phyloP scores from a whole-genome alignment of 2,797 vertebrate species.

The Bufotes viridis region DNA sequence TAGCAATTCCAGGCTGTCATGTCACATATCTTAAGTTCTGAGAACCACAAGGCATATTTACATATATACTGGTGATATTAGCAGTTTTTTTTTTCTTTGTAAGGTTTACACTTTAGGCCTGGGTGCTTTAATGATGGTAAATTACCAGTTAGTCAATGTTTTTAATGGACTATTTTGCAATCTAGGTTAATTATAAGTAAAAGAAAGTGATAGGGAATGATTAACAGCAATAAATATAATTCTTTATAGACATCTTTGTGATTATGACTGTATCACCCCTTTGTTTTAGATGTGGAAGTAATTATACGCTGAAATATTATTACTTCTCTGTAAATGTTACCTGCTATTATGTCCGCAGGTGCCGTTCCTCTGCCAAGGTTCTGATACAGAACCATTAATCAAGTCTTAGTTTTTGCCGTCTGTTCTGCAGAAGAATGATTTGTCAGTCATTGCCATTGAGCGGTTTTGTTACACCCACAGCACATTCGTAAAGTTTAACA shows the following conservation, averaged over 20 bases:
- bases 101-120: neutral
- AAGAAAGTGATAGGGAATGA: neutral
- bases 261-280: neutral
- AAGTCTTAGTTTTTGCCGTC: neutral
- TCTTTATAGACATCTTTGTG: neutral
- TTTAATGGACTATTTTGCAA: neutral
- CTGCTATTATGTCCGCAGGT: constrained; percentile 62
- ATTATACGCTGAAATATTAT: constrained; percentile 51
- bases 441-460: constrained; percentile 16
- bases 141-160: neutral
- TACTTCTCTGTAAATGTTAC: constrained; percentile 48
- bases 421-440: constrained; percentile 37
- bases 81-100: neutral
- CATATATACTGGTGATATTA: neutral
- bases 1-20: neutral
- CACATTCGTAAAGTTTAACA: constrained; percentile 37
- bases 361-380: constrained; percentile 20
- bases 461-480: constrained; percentile 37
- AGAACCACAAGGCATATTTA: neutral
- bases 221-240: neutral
- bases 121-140: neutral
- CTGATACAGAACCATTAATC: constrained; percentile 4
- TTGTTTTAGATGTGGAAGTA: constrained; percentile 6
- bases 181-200: neutral
- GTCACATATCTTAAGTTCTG: neutral